These are phyloP conservation scores for Psylliodes chrysocephalus DNA, from an alignment of 2,888 invertebrate species.

Conservation along the genomic window DNA sequence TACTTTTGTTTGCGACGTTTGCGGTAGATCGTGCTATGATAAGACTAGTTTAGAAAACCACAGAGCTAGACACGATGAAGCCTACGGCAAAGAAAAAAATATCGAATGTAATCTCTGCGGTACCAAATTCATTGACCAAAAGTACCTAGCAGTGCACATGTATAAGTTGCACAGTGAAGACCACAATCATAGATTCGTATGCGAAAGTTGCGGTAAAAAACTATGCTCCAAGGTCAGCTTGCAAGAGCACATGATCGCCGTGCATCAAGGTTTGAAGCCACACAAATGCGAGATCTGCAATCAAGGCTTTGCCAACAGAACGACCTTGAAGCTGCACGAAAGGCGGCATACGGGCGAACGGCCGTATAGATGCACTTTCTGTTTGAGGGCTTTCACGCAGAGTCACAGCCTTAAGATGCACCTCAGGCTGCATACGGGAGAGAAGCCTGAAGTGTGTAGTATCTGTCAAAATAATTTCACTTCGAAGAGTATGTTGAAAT, in stretches of 20 bases:
- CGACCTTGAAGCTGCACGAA: constrained; percentile 67
- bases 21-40: constrained; percentile 51
- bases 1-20: constrained; percentile 50
- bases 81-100: constrained; percentile 46
- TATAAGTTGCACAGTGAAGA: constrained; percentile 44
- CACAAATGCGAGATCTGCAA: constrained; percentile 67
- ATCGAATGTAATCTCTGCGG: constrained; percentile 49
- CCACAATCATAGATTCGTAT: constrained; percentile 51
- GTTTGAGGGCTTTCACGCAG: constrained; percentile 67
- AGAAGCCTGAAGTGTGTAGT: constrained; percentile 63
- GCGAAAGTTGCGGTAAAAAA: constrained; percentile 67
- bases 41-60: constrained; percentile 49
- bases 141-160: constrained; percentile 49
- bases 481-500: constrained; percentile 52
- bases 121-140: constrained; percentile 47
- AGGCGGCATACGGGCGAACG: constrained; percentile 68
- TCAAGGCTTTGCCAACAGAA: constrained; percentile 69
- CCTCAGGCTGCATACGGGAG: constrained; percentile 63
- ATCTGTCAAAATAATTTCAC: constrained; percentile 53
- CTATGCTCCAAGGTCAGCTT: constrained; percentile 59
- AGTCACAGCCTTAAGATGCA: constrained; percentile 49
- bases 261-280: constrained; percentile 62
- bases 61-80: constrained; percentile 47
- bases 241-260: constrained; percentile 51
- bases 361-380: constrained; percentile 68